Percentiles rank a stretch among this genome's conserved stretches.
Evolutionary conservation across 2,797 vertebrate species (phyloP).

Genomic region (Etheostoma perlongum): DNA sequence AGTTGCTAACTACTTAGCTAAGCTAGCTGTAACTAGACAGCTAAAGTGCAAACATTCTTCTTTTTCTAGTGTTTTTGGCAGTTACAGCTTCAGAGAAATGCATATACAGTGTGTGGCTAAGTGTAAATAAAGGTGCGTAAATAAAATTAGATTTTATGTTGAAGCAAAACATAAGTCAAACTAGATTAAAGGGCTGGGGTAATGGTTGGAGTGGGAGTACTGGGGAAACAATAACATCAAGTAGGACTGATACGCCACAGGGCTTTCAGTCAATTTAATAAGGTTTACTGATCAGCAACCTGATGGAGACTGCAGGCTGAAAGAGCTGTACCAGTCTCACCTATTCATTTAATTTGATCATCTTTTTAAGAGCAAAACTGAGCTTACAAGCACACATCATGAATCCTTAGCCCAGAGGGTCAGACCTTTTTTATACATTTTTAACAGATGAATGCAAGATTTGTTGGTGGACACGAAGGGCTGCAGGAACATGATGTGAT

Average conservation of each 20-base stretch:
- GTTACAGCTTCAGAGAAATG: too few relatives aligned
- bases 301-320: slow-evolving; percentile 12
- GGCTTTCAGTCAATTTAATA: slow-evolving; percentile 17
- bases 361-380: slow-evolving; percentile 4
- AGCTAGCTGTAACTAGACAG: too few relatives aligned
- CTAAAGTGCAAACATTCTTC: too few relatives aligned
- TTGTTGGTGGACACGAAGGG: neutral
- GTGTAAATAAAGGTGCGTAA: too few relatives aligned
- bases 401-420: neutral
- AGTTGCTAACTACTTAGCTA: too few relatives aligned
- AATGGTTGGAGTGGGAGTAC: too few relatives aligned
- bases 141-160: too few relatives aligned
- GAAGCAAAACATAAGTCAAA: too few relatives aligned
- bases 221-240: slow-evolving; percentile 13
- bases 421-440: slow-evolving; percentile 2
- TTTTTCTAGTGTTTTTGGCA: too few relatives aligned
- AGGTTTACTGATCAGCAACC: slow-evolving; percentile 8
- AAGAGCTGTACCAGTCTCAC: slow-evolving; percentile 3
- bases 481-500: neutral
- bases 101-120: too few relatives aligned
- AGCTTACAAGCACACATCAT: slow-evolving; percentile 11
- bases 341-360: slow-evolving; percentile 28
- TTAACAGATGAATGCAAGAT: neutral
- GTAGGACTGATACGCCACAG: neutral
- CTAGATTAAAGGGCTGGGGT: too few relatives aligned